Percentiles rank a stretch among this genome's conserved stretches.
Evolutionary conservation across 2,113 vertebrate genomes (phyloP).

Genomic region (Vulpes ferrilata): DNA sequence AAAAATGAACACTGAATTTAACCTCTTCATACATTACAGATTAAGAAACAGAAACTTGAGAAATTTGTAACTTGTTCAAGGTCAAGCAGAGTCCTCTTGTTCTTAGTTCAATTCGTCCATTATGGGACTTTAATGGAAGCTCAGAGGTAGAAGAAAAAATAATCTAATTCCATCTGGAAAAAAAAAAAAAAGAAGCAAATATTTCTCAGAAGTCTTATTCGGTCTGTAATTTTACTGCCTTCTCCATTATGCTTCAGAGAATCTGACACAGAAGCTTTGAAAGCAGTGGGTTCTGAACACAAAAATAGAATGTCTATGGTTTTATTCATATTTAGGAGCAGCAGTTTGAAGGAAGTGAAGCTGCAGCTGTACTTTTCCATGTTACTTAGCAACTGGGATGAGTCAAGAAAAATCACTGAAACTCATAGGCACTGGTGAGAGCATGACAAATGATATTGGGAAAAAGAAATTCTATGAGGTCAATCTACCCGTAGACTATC

Average conservation of each 20-base stretch:
- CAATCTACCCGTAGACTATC: background rate
- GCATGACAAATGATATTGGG: conserved; percentile 42
- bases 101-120: background rate
- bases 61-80: conserved; percentile 6
- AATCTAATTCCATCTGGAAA: conserved; percentile 8
- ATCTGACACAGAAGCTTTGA: conserved; percentile 76
- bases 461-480: conserved; percentile 6
- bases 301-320: conserved; percentile 80
- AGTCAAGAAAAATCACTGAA: conserved; percentile 73
- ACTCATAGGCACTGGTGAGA: conserved; percentile 48
- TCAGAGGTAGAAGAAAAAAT: conserved; percentile 6
- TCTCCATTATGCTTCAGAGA: conserved; percentile 73
- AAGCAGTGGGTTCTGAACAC: conserved; percentile 71
- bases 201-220: conserved; percentile 60
- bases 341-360: conserved; percentile 77
- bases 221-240: conserved; percentile 70
- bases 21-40: background rate
- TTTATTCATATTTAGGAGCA: conserved; percentile 81
- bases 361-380: conserved; percentile 79
- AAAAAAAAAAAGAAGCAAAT: background rate
- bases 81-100: background rate
- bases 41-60: background rate
- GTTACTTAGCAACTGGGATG: conserved; percentile 83
- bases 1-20: background rate
- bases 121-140: background rate